phyloP scores from a whole-genome alignment of 2,797 vertebrate genomes.

The Lophius americanus region DNA sequence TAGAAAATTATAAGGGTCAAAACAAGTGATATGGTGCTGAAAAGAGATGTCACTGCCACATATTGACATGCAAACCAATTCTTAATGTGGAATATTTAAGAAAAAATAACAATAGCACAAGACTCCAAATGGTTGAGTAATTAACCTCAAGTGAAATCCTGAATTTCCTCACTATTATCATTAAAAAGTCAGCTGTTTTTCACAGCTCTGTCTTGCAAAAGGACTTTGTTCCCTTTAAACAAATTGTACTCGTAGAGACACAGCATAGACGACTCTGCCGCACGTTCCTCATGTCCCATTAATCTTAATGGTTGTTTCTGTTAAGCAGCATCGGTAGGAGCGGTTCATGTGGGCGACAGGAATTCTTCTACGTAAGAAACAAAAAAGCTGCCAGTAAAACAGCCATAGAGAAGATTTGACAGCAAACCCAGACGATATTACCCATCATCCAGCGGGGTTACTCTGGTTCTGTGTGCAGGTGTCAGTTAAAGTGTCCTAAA shows the following conservation, averaged over 20 bases:
- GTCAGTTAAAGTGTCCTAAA: no score
- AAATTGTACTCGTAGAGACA: constrained; percentile 4
- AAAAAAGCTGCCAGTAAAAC: neutral
- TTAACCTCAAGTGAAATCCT: no score
- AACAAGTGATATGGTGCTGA: no score
- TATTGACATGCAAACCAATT: no score
- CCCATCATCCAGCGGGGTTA: no score
- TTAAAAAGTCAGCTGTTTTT: constrained; percentile 34
- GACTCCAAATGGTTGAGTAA: no score
- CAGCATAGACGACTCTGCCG: neutral
- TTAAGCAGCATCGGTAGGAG: constrained; percentile 9
- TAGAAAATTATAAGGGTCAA: no score
- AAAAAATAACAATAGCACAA: no score
- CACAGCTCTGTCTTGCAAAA: neutral
- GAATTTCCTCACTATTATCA: neutral
- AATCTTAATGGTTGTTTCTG: constrained; percentile 42
- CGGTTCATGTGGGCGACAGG: constrained; percentile 30
- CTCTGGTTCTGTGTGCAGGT: no score
- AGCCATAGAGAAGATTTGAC: neutral
- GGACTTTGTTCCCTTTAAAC: constrained; percentile 7
- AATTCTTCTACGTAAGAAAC: constrained; percentile 17
- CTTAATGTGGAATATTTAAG: no score
- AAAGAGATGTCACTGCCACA: no score
- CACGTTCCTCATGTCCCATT: constrained; percentile 26
- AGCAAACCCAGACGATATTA: neutral